Percentiles rank a stretch among this genome's conserved stretches.
phyloP scores from a whole-genome alignment of 2,113 vertebrate genomes.

The Orthonyx spaldingii region DNA sequence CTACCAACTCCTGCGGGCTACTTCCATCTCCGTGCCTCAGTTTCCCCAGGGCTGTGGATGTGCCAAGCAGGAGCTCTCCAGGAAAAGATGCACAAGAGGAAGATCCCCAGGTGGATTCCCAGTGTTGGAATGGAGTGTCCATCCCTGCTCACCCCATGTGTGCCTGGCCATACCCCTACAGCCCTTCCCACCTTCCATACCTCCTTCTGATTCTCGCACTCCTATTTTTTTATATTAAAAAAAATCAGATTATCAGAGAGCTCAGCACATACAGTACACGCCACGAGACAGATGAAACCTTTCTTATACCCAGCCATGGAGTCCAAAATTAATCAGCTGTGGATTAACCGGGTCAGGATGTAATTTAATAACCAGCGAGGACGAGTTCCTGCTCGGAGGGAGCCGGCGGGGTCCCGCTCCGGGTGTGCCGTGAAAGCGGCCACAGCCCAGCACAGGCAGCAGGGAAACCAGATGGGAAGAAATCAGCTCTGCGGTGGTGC shows the following conservation, averaged over 20 bases:
- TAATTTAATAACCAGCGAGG: slow-evolving; percentile 50
- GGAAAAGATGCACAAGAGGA: neutral
- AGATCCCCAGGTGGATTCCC: neutral
- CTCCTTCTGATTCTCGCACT: neutral
- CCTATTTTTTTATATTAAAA: neutral
- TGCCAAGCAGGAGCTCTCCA: neutral
- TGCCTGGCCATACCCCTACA: neutral
- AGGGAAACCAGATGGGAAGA: neutral
- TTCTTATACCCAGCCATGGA: slow-evolving; percentile 12
- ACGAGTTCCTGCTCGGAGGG: neutral
- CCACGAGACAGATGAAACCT: slow-evolving; percentile 39
- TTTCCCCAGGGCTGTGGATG: neutral
- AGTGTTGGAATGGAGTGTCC: neutral
- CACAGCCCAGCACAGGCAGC: neutral
- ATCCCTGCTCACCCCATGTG: accelerated
- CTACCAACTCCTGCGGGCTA: accelerated
- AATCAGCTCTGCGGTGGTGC: neutral
- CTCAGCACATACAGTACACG: neutral
- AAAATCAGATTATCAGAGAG: slow-evolving; percentile 29
- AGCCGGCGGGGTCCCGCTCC: neutral
- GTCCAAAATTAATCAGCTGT: slow-evolving; percentile 54
- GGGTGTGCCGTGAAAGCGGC: neutral
- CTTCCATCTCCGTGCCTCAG: neutral
- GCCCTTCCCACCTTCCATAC: neutral
- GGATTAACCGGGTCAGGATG: slow-evolving; percentile 63